Percentiles rank a stretch among this genome's conserved stretches.
These are phyloP conservation scores for Psilopsiagon aurifrons DNA, from an alignment of 2,113 vertebrate genomes.

Conservation along the genomic window DNA sequence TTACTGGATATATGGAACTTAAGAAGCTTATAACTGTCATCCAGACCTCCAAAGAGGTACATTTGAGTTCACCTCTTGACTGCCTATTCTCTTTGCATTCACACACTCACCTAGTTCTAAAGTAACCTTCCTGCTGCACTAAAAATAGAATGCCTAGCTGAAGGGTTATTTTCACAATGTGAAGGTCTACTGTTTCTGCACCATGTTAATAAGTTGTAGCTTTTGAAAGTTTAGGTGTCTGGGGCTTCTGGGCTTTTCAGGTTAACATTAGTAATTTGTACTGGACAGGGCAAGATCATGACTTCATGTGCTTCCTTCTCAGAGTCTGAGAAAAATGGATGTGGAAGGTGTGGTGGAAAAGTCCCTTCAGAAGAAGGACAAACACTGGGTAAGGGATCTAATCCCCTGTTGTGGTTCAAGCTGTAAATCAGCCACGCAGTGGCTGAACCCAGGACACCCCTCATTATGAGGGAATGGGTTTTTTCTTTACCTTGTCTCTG, in stretches of 20 bases:
- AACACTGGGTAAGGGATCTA: neutral
- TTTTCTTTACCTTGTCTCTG: neutral
- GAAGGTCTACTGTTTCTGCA: neutral
- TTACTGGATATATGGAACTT: conserved; percentile 70
- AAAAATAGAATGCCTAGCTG: neutral
- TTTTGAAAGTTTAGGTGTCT: neutral
- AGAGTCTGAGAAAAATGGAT: conserved; percentile 55
- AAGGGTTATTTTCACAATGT: neutral
- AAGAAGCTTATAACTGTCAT: conserved; percentile 66
- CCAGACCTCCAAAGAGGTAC: conserved; percentile 68
- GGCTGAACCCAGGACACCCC: neutral
- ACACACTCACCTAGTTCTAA: neutral
- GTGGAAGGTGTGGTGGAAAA: neutral
- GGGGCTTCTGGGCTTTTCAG: neutral
- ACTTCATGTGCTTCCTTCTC: neutral
- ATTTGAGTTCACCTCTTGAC: neutral
- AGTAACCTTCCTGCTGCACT: neutral
- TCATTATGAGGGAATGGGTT: neutral
- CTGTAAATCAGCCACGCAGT: too few species aligned
- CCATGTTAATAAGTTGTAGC: neutral
- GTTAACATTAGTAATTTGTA: neutral
- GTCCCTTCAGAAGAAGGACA: neutral
- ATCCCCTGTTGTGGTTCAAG: neutral
- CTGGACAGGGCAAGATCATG: neutral
- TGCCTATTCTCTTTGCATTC: neutral